A percentile compares a stretch with the other conserved stretches of the same genome.
Evolutionary conservation across 2,113 vertebrate species (phyloP).

Genomic region (Sceloporus undulatus): DNA sequence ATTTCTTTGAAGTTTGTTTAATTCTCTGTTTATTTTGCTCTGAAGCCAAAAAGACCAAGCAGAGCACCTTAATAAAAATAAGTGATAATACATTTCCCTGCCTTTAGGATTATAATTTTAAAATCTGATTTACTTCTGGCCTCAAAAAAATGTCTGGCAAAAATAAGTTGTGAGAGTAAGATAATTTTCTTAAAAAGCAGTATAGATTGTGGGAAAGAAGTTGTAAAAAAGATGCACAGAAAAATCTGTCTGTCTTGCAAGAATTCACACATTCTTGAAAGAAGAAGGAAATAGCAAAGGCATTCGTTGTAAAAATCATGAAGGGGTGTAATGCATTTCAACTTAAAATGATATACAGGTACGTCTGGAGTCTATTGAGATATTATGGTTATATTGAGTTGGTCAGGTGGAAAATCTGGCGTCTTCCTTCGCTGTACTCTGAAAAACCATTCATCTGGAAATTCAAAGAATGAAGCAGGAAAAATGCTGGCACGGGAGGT

Average conservation of each 20-base stretch:
- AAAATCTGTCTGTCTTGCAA: neutral
- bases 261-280: neutral
- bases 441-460: constrained; percentile 27
- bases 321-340: constrained; percentile 25
- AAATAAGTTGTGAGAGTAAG: neutral
- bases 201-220: neutral
- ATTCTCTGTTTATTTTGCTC: no score
- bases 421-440: constrained; percentile 35
- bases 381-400: constrained; percentile 34
- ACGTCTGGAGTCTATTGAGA: constrained; percentile 15
- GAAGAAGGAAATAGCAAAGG: constrained; percentile 14
- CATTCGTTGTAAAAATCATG: constrained; percentile 31
- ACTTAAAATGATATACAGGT: constrained; percentile 17
- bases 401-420: constrained; percentile 48
- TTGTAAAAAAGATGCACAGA: fast-evolving
- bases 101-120: no score
- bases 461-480: constrained; percentile 33
- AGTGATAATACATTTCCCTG: no score
- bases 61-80: no score
- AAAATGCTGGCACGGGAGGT: constrained; percentile 33
- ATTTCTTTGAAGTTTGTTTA: neutral
- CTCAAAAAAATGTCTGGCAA: no score
- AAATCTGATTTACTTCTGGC: no score
- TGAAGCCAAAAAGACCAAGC: no score
- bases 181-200: constrained; percentile 42